Base-by-base conservation (phyloP, 2,797 vertebrate genomes). In the Clarias platycephalus region DNA sequence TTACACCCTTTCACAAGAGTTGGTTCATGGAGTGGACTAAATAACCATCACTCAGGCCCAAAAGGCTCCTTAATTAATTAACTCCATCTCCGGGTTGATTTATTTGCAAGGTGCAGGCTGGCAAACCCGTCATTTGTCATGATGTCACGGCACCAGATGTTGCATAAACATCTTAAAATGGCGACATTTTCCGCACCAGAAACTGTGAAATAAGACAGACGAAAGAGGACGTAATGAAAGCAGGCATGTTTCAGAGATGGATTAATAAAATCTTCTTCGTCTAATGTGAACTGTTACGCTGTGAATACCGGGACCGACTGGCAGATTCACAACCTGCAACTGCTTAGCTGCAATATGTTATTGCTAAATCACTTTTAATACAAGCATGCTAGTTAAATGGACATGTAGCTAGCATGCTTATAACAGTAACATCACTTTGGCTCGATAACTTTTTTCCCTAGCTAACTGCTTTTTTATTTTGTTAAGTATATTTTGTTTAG, bases 121-220 rank as follows among this genome's bases (percentile, higher is more conserved):
- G 86, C 88, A 88, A 44, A 92, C 90, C 89, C 62, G 62, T 91
- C 89, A 93, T 94, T 82, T 84, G 84, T 91, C 89, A 89, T 84
- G 83, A 85, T 90, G 89, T 89, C 83, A 64, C 86, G 81, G 89
- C 53, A 58, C 88, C 93, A 93, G 92, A 93, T 94, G 92, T 90
- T 82, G 82, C 58, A 62, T 85, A 89, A 89, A 91, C 86, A 85
- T 89, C 53, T 63, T 82, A 87, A 92, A 88, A 81, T 86, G 86
- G 87, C 90, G 90, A 68, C 12, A 68, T 86, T 81, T 86, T 89
- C 34, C 26, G 83, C 84, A 81, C 53, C 15, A 9, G 66, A 49
- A 58, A 28, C 53, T 62, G 66, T 79, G 66, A 83, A 79, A 86
- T 31, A 55, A 24, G 22, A 62, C 24, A 66, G 71, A 67, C 12